Base-by-base conservation (phyloP, 2,888 invertebrate genomes). In the Nemurella pictetii region DNA sequence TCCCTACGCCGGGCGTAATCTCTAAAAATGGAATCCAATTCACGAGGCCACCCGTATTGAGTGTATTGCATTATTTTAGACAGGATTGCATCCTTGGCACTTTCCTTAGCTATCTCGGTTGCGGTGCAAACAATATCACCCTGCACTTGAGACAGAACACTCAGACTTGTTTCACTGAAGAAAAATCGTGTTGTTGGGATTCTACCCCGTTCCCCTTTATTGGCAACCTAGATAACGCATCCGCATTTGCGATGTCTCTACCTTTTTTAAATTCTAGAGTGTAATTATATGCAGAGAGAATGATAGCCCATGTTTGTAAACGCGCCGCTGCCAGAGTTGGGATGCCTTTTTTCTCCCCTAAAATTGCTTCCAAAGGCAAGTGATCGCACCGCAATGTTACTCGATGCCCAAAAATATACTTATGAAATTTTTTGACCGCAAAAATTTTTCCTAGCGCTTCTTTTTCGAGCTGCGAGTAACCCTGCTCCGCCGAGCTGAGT, bases 41-140 rank as follows among this genome's bases (percentile, higher is more conserved):
- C 20, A 2, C 20, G 55, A 7, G 73, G 25, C 83, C 84, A 83
- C 20, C 75, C 77, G 29, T 78, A 32, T 26, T 82, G 55, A n/a
- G 73, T 72, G 35, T 35, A 35, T n/a, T 30, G 0, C 55, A 82
- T n/a, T 0, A 82, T 36, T 36, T 32, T 32, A 5, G 73, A 26
- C 32, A 82, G 20, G 28, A 30, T 28, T 27, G 35, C 27, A 72
- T 82, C 82, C 20, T 86, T 86, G 32, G 85, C 85, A 81, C 84
- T 84, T 78, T 84, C 85, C 36, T 83, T 85, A 0, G 85, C 55
- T n/a, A n/a, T n/a, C n/a, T n/a, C n/a, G n/a, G n/a, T n/a, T n/a
- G n/a, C n/a, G n/a, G n/a, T n/a, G n/a, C n/a, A n/a, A n/a, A n/a
- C n/a, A n/a, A n/a, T n/a, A n/a, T n/a, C n/a, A n/a, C n/a, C n/a